Evolutionary conservation across 1,140 invertebrate genomes (phyloP).

Genomic region (Limonius californicus): DNA sequence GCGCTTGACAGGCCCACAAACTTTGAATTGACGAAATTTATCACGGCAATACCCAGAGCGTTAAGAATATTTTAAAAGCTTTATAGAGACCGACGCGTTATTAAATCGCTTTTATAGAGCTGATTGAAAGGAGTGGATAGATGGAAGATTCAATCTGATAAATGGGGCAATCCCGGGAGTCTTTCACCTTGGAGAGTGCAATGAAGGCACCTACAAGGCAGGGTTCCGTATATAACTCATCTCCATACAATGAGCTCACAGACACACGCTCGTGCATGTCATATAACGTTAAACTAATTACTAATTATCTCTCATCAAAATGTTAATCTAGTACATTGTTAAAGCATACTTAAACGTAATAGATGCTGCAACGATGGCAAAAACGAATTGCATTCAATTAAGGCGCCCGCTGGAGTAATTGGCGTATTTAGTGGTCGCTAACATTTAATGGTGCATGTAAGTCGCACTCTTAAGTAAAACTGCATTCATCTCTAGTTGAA

Average conservation of each 20-base stretch:
- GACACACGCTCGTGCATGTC: constrained; percentile 21
- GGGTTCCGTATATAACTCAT: constrained; percentile 17
- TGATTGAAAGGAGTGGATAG: constrained; percentile 26
- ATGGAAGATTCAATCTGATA: constrained; percentile 21
- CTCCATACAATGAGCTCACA: constrained; percentile 21
- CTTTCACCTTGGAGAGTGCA: constrained; percentile 18
- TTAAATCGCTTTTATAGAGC: constrained; percentile 24
- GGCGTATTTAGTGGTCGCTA: neutral
- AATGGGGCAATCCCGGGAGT: constrained; percentile 20
- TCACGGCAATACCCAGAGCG: no score
- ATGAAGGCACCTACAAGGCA: neutral
- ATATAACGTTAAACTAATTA: constrained; percentile 28
- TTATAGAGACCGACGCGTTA: constrained; percentile 12
- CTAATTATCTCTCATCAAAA: constrained; percentile 30
- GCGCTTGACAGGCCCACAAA: no score
- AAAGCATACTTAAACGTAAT: constrained; percentile 2
- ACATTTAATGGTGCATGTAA: neutral
- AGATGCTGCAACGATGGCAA: neutral
- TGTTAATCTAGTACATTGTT: constrained; percentile 25
- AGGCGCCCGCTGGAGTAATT: neutral
- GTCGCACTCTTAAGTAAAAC: neutral
- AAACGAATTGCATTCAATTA: constrained; percentile 2
- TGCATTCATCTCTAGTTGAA: no score
- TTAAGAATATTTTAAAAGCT: constrained; percentile 2
- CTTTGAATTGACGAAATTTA: no score